These are phyloP conservation scores for Cirrhinus mrigala DNA, from an alignment of 2,797 vertebrate genomes.

Conservation along the genomic window DNA sequence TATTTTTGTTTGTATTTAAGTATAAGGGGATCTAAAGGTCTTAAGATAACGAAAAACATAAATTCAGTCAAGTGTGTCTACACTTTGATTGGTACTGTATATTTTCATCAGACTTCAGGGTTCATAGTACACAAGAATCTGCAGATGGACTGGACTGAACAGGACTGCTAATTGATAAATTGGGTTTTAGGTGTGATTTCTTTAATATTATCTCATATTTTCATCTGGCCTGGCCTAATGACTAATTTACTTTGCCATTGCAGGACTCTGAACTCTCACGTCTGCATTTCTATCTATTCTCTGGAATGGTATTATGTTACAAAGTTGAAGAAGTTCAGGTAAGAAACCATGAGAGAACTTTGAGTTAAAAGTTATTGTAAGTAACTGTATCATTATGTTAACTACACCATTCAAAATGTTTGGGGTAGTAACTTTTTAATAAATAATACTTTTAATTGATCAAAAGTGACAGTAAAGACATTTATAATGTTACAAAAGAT, in stretches of 20 bases:
- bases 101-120: background rate
- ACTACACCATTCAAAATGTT: background rate
- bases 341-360: background rate
- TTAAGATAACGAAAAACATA: background rate
- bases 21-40: background rate
- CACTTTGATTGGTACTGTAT: background rate
- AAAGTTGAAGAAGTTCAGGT: background rate
- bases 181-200: background rate
- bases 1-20: background rate
- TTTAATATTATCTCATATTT: background rate
- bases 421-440: too few relatives aligned
- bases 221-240: background rate
- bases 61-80: background rate
- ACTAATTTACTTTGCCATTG: background rate
- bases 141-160: too few relatives aligned
- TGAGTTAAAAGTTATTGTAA: background rate
- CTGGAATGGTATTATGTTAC: background rate
- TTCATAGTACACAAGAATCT: background rate
- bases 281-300: background rate
- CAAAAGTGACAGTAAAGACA: background rate
- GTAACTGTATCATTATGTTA: background rate
- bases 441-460: too few relatives aligned
- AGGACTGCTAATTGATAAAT: too few relatives aligned
- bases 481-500: background rate
- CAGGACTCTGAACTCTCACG: background rate